Evolutionary conservation across 2,797 vertebrate species (phyloP).

Genomic region (Hozukius guyotensis): DNA sequence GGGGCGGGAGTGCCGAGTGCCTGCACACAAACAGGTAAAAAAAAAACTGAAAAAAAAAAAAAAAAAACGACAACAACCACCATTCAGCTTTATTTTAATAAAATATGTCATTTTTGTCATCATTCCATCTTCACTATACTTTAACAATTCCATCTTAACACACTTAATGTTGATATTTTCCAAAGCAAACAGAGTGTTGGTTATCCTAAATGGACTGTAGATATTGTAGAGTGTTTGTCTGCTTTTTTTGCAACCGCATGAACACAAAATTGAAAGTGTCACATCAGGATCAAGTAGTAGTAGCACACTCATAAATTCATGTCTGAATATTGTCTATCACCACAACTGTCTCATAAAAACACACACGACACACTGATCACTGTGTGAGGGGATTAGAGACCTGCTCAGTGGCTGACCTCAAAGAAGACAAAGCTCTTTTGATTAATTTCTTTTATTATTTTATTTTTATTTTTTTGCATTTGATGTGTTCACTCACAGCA

Average conservation of each 20-base stretch:
- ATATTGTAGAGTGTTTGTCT: slow-evolving; percentile 7
- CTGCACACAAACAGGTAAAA: slow-evolving; percentile 99
- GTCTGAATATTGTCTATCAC: not conserved
- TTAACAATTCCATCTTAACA: slow-evolving; percentile 68
- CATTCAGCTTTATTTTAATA: slow-evolving; percentile 48
- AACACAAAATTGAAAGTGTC: slow-evolving; percentile 9
- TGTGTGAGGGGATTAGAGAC: slow-evolving; percentile 40
- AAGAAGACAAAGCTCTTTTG: slow-evolving; percentile 47
- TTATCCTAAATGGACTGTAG: slow-evolving; percentile 7
- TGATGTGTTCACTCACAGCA: slow-evolving; percentile 58
- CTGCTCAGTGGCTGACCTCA: slow-evolving; percentile 41
- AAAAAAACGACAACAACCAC: slow-evolving; percentile 11
- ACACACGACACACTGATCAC: slow-evolving; percentile 22
- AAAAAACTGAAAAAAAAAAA: not conserved
- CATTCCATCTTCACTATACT: slow-evolving; percentile 51
- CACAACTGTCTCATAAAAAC: not conserved
- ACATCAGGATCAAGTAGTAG: not conserved
- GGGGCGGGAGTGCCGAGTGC: slow-evolving; percentile 99
- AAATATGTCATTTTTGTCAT: slow-evolving; percentile 25
- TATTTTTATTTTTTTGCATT: slow-evolving; percentile 33
- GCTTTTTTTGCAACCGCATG: slow-evolving; percentile 40
- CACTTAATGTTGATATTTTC: slow-evolving; percentile 16
- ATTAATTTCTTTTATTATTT: slow-evolving; percentile 34
- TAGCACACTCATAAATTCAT: slow-evolving; percentile 16
- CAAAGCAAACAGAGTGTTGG: not conserved